Evolutionary conservation across 2,113 vertebrate species (phyloP).

Genomic region (Melanerpes formicivorus): DNA sequence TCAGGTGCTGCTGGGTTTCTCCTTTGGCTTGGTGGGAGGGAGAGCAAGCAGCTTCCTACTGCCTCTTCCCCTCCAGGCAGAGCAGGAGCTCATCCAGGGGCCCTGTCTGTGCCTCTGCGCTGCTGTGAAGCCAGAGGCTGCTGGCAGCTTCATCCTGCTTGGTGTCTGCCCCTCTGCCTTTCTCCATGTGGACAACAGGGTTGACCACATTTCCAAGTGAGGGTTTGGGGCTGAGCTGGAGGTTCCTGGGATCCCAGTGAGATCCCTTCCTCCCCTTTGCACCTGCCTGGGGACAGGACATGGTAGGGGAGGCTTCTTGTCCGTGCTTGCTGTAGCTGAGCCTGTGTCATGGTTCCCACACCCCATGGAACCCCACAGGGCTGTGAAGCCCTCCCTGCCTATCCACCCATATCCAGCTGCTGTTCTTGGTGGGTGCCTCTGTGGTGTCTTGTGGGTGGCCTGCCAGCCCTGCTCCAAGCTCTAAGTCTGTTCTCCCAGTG

Average conservation of each 20-base stretch:
- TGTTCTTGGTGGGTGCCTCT: background rate
- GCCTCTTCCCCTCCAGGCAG: background rate
- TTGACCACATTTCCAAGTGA: background rate
- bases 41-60: fast-evolving
- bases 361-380: fast-evolving
- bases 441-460: background rate
- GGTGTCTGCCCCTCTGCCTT: background rate
- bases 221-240: fast-evolving
- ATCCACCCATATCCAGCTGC: fast-evolving
- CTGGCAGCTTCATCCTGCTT: background rate
- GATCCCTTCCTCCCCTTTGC: background rate
- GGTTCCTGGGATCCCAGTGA: background rate
- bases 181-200: fast-evolving
- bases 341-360: background rate
- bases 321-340: background rate
- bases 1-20: background rate
- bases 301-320: background rate
- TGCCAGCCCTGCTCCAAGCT: background rate
- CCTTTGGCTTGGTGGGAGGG: background rate
- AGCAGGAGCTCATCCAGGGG: background rate
- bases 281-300: background rate
- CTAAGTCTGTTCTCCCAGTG: background rate
- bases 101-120: background rate
- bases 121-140: background rate
- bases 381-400: background rate